These are phyloP conservation scores for Porites cylindrica DNA, from an alignment of 92 coral and sea anemone species.

Conservation along the genomic window DNA sequence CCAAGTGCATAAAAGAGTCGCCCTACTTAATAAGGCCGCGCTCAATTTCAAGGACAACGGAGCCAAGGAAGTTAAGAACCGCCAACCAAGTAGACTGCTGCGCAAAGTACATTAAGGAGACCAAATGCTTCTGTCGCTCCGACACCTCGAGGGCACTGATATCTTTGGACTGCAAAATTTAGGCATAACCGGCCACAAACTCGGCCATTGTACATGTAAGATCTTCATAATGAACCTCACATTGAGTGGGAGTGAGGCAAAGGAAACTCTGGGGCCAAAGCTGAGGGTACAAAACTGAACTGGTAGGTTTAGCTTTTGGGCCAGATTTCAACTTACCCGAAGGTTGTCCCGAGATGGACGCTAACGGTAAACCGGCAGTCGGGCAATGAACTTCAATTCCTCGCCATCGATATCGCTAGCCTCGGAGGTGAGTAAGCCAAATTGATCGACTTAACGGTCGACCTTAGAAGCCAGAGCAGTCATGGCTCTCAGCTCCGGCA, in stretches of 20 bases:
- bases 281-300: background rate
- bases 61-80: background rate
- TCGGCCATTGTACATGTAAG: background rate
- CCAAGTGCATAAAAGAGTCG: background rate
- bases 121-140: background rate
- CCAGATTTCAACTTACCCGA: conserved; percentile 5
- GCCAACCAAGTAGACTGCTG: background rate
- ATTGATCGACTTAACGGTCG: background rate
- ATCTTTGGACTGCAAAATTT: no score
- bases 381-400: background rate
- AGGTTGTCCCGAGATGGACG: no score
- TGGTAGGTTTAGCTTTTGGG: background rate
- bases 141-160: no score
- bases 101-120: no score
- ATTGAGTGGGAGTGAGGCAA: conserved; percentile 13
- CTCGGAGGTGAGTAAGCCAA: background rate
- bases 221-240: conserved; percentile 18
- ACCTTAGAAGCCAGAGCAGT: conserved; percentile 5
- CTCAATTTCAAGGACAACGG: background rate
- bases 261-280: conserved; percentile 14
- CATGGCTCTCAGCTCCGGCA: background rate
- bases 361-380: no score
- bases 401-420: background rate
- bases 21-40: background rate
- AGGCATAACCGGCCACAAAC: conserved; percentile 9